Conservation (phyloP, 2,888 invertebrate genomes). For the Caenorhabditis wallacei region DNA sequence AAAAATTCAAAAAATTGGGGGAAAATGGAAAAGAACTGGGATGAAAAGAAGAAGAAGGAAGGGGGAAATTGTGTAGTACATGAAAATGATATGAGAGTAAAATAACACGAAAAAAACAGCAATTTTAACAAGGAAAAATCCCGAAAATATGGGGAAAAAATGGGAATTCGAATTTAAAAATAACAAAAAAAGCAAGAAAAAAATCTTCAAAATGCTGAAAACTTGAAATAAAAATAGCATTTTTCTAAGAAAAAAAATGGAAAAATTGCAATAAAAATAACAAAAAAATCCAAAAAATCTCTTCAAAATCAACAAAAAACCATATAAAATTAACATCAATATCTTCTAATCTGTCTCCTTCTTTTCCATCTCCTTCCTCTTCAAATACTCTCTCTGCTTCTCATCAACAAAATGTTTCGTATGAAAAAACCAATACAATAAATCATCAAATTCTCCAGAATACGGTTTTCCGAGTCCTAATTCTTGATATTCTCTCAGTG, state of each 20-base stretch:
- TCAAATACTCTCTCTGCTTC: constrained; percentile 55
- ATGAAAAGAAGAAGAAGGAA: neutral
- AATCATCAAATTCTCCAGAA: constrained; percentile 75
- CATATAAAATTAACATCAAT: neutral
- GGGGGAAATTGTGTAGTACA: neutral
- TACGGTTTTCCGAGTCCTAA: constrained; percentile 54
- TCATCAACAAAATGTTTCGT: constrained; percentile 68
- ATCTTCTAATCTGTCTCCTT: neutral
- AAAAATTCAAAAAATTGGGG: no score
- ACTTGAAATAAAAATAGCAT: no score
- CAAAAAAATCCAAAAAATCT: neutral
- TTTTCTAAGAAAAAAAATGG: no score
- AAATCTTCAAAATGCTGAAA: no score
- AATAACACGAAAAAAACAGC: constrained; percentile 15
- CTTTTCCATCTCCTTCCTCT: constrained; percentile 16
- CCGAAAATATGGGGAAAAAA: neutral
- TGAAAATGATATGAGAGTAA: neutral
- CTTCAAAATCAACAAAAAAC: no score
- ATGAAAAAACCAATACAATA: constrained; percentile 82
- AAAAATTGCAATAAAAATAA: no score
- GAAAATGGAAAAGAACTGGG: no score
- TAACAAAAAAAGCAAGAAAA: no score
- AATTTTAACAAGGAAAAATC: neutral
- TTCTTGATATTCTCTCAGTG: constrained; percentile 75
- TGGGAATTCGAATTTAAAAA: no score